Evolutionary conservation across 2,113 vertebrate species (phyloP).

Genomic region (Hydrochoerus hydrochaeris): DNA sequence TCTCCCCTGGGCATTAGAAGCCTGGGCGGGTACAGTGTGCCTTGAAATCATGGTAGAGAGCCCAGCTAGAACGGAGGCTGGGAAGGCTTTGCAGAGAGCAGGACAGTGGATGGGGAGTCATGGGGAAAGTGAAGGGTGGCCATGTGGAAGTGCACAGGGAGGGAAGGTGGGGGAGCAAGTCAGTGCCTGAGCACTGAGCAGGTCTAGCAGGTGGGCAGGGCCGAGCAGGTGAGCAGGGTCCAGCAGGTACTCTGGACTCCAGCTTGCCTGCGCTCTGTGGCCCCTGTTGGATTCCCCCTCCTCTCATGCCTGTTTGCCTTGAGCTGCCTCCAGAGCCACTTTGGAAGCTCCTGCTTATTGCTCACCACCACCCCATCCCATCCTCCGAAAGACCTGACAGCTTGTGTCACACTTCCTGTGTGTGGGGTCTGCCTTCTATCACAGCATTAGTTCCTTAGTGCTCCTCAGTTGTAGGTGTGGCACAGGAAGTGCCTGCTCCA

Average conservation of each 20-base stretch:
- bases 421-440: background rate
- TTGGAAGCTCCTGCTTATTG: conserved; percentile 33
- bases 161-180: background rate
- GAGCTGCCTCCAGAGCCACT: background rate
- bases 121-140: background rate
- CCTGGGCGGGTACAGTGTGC: background rate
- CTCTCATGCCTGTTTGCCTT: background rate
- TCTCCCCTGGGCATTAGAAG: background rate
- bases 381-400: background rate
- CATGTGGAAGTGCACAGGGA: background rate
- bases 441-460: background rate
- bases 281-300: background rate
- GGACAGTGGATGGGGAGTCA: background rate
- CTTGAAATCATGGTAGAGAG: background rate
- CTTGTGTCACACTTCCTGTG: background rate
- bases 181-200: background rate
- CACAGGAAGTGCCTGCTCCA: background rate
- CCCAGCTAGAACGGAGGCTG: background rate
- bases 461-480: background rate
- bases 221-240: background rate
- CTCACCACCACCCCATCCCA: background rate
- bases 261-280: background rate
- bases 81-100: conserved; percentile 6
- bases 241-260: background rate
- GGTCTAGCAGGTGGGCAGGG: background rate